Evolutionary conservation across 2,797 vertebrate genomes (phyloP), one percentile per base, ranked within the genome.

Genomic region (Myoxocephalus aenaeus): DNA sequence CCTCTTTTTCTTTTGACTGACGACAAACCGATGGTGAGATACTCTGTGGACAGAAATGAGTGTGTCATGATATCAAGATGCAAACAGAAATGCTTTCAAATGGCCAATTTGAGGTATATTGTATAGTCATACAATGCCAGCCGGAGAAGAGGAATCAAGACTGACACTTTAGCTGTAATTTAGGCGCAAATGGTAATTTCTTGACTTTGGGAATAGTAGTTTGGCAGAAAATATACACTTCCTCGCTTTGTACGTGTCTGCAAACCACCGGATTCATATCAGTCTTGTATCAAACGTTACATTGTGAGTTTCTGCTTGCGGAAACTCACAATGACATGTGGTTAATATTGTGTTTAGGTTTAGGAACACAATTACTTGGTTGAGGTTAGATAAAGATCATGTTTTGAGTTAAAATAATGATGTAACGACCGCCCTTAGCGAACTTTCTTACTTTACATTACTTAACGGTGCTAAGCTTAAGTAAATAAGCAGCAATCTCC

Each of bases 1-100:
- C 98, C 98, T 83, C 96, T 96, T 94, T 97, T 98, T 73, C 98
- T 91, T 85, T 98, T 99, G 54, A 99, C 97, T 27, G 98, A 99
- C 14, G 97, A 99, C 51, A 99, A 85, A 42, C 98, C 98, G 65
- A 99, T 97, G 65, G 97, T 98, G 66, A 98, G 96, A 90, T 96
- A 98, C 5, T 96, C 97, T 98, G 91, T 53, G 71, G 88, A 95
- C 17, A 81, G 9, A 84, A 53, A 66, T 1, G 74, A 48, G 51
- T 1, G 72, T 72, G 36, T 74, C 4, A 65, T 42, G 14, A 50
- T 18, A 56, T 32, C 1, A 42, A 15, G 5, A n/a, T 40, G 11
- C 36, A 4, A 46, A 70, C 25, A 57, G 15, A 71, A 22, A 5
- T 1, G 40, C 3, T n/a, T 34, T 12, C 7, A 46, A 46, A 38